A percentile compares a stretch with the other conserved stretches of the same genome.
phyloP scores from a whole-genome alignment of 2,113 vertebrate genomes.

The Murina feae region DNA sequence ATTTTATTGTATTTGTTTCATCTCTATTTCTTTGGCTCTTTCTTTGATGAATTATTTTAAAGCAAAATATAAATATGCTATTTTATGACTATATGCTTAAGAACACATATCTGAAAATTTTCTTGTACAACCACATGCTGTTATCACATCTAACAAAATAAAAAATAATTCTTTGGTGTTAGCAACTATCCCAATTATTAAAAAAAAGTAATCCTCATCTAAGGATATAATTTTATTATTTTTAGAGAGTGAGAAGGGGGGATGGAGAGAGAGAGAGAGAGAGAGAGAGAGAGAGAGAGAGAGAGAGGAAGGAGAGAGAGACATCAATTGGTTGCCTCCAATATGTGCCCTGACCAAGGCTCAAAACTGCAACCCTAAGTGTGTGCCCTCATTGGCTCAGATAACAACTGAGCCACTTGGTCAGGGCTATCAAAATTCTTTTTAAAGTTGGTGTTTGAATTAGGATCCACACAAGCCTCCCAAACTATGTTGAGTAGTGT shows the following conservation, averaged over 20 bases:
- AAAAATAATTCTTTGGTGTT: not conserved
- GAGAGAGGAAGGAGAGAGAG: no score
- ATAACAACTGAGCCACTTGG: no score
- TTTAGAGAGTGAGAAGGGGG: no score
- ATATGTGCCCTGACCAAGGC: no score
- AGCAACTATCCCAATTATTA: not conserved
- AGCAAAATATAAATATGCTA: not conserved
- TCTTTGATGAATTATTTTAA: not conserved
- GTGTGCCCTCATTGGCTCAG: no score
- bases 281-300: no score
- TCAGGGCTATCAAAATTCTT: not conserved
- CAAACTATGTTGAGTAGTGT: not conserved
- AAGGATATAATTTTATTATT: no score
- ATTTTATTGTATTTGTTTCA: not conserved
- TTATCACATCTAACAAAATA: not conserved
- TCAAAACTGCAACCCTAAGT: no score
- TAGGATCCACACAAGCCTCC: not conserved
- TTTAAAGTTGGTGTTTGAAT: not conserved
- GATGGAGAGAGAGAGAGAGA: no score
- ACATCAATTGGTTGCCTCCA: no score
- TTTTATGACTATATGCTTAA: not conserved
- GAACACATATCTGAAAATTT: not conserved
- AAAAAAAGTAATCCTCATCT: no score
- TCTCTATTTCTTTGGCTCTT: not conserved
- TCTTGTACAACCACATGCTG: not conserved